Evolutionary conservation across 2,888 invertebrate genomes (phyloP), one percentile per base, ranked within the genome.

Genomic region (Ariolimax columbianus): DNA sequence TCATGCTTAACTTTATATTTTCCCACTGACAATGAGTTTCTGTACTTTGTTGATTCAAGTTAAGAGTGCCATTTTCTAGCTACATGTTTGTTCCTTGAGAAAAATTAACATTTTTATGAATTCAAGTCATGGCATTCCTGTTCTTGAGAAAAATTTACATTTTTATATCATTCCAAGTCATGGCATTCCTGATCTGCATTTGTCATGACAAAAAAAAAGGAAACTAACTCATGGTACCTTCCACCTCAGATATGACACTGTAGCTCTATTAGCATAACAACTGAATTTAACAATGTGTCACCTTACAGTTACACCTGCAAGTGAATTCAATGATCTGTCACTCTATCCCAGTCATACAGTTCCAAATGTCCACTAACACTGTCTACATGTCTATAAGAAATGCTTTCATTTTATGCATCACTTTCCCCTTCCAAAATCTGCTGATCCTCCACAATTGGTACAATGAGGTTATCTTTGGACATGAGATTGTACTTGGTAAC

Each of bases 401-500:
- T 11, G 33, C 66, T 33, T 1, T 30, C 59, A 26, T 33, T 55
- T 73, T 87, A 91, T 6, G 91, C 91, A 85, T 91, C 91, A 87
- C 91, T 91, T 77, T 92, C 92, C 33, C 91, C 90, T 30, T 91
- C 89, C 66, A 90, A 83, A 23, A 89, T 86, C 40, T 89, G 88
- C 77, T 90, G 90, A 84, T 92, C 92, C 78, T 94, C 94, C 43
- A 97, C 96, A 93, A 99, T 99, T 84, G 99, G 99, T 90, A 99
- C 97, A 94, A 99, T 99, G 88, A 99, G 95, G 95, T 98, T 99
- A 95, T 99, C 99, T 94, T 97, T 97, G 30, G 98, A 98, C 97
- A 99, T 99, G 88, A 99, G 96, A 94, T 97, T 97, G 95, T 99
- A 99, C 95, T 99, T 99, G 90, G 97, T 98, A 84, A 99, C 99